phyloP scores from a whole-genome alignment of 2,888 invertebrate genomes.

The Lepidonotus clava region DNA sequence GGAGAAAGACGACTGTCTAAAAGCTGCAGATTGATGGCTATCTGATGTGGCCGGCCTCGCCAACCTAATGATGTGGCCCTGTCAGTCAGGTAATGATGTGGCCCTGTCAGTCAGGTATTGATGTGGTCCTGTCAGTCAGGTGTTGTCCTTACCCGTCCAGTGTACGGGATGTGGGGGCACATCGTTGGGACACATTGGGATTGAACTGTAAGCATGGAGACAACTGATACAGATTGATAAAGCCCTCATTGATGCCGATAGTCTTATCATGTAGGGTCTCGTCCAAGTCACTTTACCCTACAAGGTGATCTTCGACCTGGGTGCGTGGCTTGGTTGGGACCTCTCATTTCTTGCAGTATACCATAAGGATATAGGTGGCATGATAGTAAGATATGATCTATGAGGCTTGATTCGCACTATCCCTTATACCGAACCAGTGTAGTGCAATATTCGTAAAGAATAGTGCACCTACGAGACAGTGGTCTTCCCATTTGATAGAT shows the following conservation, averaged over 20 bases:
- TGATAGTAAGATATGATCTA: too few relatives aligned
- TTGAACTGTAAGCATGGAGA: neutral
- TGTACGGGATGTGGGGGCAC: neutral
- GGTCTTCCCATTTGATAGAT: too few relatives aligned
- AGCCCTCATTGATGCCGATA: constrained; percentile 1
- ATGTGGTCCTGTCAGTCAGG: neutral
- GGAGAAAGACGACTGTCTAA: neutral
- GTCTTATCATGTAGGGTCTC: neutral
- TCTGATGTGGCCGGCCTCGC: neutral
- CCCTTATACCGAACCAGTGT: too few relatives aligned
- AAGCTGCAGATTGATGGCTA: neutral
- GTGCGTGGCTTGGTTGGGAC: too few relatives aligned
- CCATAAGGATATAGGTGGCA: too few relatives aligned
- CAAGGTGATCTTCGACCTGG: too few relatives aligned
- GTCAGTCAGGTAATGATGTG: neutral
- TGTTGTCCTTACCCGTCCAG: neutral
- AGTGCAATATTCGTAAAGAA: too few relatives aligned
- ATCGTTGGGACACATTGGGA: neutral
- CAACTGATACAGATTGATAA: constrained; percentile 9
- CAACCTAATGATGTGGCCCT: neutral
- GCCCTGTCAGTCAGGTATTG: neutral
- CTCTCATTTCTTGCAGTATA: too few relatives aligned
- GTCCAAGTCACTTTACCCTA: neutral
- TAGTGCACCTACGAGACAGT: too few relatives aligned
- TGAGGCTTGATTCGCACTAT: too few relatives aligned